Base-by-base conservation (phyloP, 2,888 invertebrate species). In the Caenorhabditis afra region DNA sequence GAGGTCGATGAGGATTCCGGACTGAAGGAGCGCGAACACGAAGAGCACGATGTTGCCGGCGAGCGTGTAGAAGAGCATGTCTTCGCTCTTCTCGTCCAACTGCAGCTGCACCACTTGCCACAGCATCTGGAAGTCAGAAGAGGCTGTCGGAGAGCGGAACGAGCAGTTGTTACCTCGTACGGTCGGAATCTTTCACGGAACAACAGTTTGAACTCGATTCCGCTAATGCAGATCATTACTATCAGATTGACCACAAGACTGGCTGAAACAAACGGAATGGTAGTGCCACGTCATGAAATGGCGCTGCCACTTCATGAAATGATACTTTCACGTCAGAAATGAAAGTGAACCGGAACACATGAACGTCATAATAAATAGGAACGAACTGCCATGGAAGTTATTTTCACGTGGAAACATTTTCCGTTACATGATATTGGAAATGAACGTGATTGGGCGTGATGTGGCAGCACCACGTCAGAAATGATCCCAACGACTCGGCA, bases 101-200 rank as follows among this genome's bases (percentile, higher is more conserved):
- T 87, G 87, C 14, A 87, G 47, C 44, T 85, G 81, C 7, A 86
- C 61, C 5, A 82, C 79, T 16, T 87, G 82, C 87, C 87, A 87
- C 5, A 79, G 39, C 80, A 83, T 83, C 84, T 87, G 64, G 55
- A 79, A 3, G 4, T 29, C 29, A 29, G 4, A 29, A 29, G 29
- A 29, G 3, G 3, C 29, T 5, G 3, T 29, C 7, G 4, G 4
- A 29, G 29, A 5, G 3, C 29, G 29, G 7, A 29, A 29, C 4
- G 29, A 29, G 29, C 4, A 3, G 3, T 29, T 7, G 29, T 49
- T 7, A 81, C 86, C 70, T 87, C 86, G 20, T 77, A 82, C 0
- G 86, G 84, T 18, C 79, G 47, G 50, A 86, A 85, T 29, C 68
- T 39, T 3, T 78, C 49, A 16, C 85, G 64, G 45, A 82, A 67